A percentile compares a stretch with the other conserved stretches of the same genome.
These are phyloP conservation scores for Tachycineta bicolor DNA, from an alignment of 2,113 vertebrate genomes.

Conservation along the genomic window DNA sequence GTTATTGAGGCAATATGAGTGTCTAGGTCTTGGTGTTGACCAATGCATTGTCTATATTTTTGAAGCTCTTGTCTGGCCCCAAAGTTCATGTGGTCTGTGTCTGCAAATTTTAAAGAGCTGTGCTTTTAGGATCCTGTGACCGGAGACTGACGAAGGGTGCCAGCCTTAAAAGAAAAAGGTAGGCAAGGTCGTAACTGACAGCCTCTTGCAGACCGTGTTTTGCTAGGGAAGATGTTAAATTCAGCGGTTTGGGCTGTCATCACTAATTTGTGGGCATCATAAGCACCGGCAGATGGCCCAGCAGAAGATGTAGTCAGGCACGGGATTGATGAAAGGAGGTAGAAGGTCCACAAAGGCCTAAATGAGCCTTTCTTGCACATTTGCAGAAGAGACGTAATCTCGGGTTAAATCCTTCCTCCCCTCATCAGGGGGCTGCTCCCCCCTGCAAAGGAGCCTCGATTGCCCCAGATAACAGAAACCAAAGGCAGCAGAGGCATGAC, in stretches of 20 bases:
- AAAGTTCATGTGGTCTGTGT: not conserved
- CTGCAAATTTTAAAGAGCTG: not conserved
- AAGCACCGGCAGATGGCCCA: constrained; percentile 38
- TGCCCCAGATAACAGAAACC: constrained; percentile 52
- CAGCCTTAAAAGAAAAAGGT: not conserved
- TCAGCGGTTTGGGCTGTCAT: not conserved
- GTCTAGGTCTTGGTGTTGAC: not conserved
- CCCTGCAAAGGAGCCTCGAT: constrained; percentile 7
- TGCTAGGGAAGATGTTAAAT: not conserved
- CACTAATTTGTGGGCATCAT: not conserved
- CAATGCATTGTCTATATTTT: not conserved
- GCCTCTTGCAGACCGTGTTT: not conserved
- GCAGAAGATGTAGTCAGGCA: not conserved
- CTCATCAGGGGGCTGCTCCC: not conserved
- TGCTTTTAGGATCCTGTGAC: not conserved
- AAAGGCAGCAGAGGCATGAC: constrained; percentile 5
- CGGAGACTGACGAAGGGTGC: not conserved
- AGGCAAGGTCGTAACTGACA: not conserved
- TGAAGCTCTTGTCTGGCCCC: not conserved
- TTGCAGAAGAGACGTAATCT: constrained; percentile 39
- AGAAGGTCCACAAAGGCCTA: constrained; percentile 22
- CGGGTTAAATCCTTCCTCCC: constrained; percentile 30
- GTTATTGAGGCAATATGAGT: not conserved
- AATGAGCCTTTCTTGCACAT: constrained; percentile 51
- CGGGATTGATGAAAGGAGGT: constrained; percentile 10